Evolutionary conservation across 2,888 invertebrate species (phyloP).

Genomic region (Hypsopygia costalis): DNA sequence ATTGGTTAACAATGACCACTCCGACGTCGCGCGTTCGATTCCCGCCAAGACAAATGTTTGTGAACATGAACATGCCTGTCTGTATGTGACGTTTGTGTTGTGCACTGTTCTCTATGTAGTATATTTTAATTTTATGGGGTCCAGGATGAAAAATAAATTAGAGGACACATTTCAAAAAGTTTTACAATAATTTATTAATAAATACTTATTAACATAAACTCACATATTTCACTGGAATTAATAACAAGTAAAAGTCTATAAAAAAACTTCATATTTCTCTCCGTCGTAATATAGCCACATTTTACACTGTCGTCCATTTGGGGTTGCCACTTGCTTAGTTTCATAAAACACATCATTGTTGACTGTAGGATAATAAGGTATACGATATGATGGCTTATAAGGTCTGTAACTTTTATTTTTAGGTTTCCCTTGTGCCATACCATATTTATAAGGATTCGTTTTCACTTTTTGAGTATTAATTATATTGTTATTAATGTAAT

Average conservation of each 20-base stretch:
- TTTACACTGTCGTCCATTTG: slow-evolving; percentile 42
- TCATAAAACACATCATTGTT: slow-evolving; percentile 37
- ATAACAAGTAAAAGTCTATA: slow-evolving; percentile 20
- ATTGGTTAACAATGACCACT: too few relatives aligned
- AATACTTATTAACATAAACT: background rate
- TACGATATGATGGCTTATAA: background rate
- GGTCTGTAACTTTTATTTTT: background rate
- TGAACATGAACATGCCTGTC: too few relatives aligned
- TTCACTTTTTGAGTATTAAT: background rate
- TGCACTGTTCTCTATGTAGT: too few relatives aligned
- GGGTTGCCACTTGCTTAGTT: slow-evolving; percentile 31
- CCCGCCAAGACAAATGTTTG: too few relatives aligned
- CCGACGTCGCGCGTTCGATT: too few relatives aligned
- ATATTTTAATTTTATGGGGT: too few relatives aligned
- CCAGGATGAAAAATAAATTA: too few relatives aligned
- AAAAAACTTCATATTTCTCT: slow-evolving; percentile 51
- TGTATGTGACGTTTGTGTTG: too few relatives aligned
- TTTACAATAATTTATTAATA: slow-evolving; percentile 1
- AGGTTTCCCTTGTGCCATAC: background rate
- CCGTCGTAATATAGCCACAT: slow-evolving; percentile 60
- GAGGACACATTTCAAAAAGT: too few relatives aligned
- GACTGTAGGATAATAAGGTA: background rate
- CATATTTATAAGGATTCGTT: slow-evolving; percentile 5
- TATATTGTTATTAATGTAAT: background rate
- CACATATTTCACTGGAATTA: slow-evolving; percentile 5